A percentile compares a stretch with the other conserved stretches of the same genome.
These are phyloP conservation scores for Pyrrhura leucotis DNA, from an alignment of 2,797 vertebrate species.

Conservation along the genomic window DNA sequence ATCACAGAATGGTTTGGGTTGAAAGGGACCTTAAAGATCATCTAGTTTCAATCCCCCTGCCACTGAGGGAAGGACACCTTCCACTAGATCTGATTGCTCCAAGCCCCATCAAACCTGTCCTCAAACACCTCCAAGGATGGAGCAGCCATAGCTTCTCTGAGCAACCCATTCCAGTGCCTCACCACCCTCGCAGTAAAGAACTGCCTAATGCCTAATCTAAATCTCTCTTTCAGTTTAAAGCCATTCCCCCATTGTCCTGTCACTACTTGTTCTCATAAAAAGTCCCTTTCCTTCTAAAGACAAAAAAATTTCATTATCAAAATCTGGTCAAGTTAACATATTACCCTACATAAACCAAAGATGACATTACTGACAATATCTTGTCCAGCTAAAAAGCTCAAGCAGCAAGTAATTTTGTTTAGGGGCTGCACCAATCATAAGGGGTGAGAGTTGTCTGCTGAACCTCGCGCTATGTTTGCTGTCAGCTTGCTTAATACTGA, in stretches of 20 bases:
- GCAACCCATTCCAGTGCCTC: not conserved
- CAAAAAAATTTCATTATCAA: not conserved
- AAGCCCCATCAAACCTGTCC: not conserved
- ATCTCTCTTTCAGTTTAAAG: not conserved
- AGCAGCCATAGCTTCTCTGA: not conserved
- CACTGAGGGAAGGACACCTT: not conserved
- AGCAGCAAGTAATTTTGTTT: not conserved
- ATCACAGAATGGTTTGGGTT: not conserved
- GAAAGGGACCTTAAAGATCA: not conserved
- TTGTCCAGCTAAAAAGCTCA: not conserved
- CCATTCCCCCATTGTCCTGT: not conserved
- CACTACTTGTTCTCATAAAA: not conserved
- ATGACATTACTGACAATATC: not conserved
- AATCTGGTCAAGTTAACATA: not conserved
- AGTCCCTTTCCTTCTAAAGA: not conserved
- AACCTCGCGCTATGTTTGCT: not conserved
- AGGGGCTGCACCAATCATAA: not conserved
- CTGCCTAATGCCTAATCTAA: not conserved
- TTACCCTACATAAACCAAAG: not conserved
- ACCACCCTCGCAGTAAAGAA: not conserved
- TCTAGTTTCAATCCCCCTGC: not conserved
- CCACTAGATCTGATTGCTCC: not conserved
- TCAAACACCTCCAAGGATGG: not conserved
- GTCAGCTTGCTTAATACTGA: not conserved
- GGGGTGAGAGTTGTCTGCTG: not conserved